Conservation (phyloP, 2,797 vertebrate species). For the Botia almorhae region DNA sequence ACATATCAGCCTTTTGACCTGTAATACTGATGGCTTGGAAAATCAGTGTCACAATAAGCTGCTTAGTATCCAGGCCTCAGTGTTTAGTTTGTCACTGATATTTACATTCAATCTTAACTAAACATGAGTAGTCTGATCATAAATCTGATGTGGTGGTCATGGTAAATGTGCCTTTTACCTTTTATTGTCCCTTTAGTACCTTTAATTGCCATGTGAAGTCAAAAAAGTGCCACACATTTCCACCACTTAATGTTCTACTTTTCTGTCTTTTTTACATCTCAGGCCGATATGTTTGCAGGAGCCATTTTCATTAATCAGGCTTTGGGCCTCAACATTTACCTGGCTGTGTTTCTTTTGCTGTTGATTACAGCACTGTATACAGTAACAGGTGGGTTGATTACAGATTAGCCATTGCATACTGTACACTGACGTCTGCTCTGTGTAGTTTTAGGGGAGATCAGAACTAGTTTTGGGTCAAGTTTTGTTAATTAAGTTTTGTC, state of each 20-base stretch:
- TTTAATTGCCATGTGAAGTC: conserved; percentile 17
- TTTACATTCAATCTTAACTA: conserved; percentile 18
- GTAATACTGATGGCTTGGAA: neutral
- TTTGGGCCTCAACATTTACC: conserved; percentile 87
- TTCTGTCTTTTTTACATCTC: neutral
- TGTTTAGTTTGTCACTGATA: neutral
- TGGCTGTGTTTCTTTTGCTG: conserved; percentile 86
- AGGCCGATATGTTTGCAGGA: conserved; percentile 96
- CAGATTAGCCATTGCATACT: neutral
- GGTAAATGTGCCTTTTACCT: too few relatives aligned
- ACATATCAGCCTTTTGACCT: neutral
- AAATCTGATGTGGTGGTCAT: neutral
- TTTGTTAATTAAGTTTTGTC: too few relatives aligned
- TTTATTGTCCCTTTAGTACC: too few relatives aligned
- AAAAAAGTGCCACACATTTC: conserved; percentile 8
- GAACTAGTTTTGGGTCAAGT: neutral
- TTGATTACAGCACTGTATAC: conserved; percentile 89
- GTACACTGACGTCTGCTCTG: too few relatives aligned
- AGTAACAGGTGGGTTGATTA: conserved; percentile 82
- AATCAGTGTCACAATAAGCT: neutral
- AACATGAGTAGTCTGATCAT: neutral
- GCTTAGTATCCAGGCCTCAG: neutral
- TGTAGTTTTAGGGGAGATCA: neutral
- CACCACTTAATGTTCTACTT: neutral
- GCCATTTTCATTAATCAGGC: conserved; percentile 93